Evolutionary conservation across 2,797 vertebrate species (phyloP), one percentile per base, ranked within the genome.

Genomic region (Manis pentadactyla): DNA sequence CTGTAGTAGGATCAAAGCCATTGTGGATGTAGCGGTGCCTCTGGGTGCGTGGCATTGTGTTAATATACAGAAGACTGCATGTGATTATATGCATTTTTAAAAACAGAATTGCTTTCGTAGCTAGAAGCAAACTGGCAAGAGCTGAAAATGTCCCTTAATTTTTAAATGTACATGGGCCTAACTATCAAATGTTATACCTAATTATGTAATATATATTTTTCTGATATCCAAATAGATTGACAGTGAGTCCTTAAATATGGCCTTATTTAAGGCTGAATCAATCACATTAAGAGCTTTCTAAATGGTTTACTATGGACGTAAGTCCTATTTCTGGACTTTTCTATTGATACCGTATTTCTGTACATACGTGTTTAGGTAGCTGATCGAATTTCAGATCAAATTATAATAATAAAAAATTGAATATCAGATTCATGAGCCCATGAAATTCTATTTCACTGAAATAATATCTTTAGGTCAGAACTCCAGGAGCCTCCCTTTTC

Each of bases 81-180:
- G 42, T 55, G 19, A 31, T 37, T 19, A 6, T 31, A 17, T 42
- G 66, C 14, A 9, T 61, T 63, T 57, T 92, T 71, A 87, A 59
- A 74, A n/a, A 66, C 9, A 51, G 75, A 66, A 53, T 69, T 77
- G 37, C 29, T 91, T 15, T 93, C 61, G 18, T 59, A 57, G 57
- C 17, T 57, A 34, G 69, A 94, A 88, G 64, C 21, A 92, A 55
- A 49, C 34, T 6, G 25, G 29, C 57, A 87, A 17, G 86, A 61
- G 61, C 68, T 94, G 87, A 90, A 89, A 79, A 53, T 46, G 15
- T 69, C 75, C 23, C 55, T 92, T 84, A n/a, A 91, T 61, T 85
- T 82, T 68, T 49, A 27, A 95, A 87, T 42, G 42, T 61, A 69
- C 27, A 42, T 18, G 66, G 87, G 49, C 49, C 29, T n/a, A n/a